Conservation (phyloP, 2,797 vertebrate genomes). For the Lates japonicus region DNA sequence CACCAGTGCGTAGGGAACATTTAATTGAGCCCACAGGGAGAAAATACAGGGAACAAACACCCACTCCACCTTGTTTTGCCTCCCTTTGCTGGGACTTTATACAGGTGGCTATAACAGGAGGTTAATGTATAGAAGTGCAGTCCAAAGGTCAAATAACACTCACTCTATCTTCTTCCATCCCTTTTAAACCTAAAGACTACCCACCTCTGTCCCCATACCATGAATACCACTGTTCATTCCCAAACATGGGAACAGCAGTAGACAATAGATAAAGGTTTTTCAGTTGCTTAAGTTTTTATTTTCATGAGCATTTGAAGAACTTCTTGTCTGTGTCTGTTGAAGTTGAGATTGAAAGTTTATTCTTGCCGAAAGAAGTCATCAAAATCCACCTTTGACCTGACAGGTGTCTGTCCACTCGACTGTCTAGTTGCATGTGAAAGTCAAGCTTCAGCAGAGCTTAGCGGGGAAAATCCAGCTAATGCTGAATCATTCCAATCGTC, state of each 20-base stretch:
- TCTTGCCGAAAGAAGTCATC: neutral
- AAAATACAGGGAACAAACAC: constrained; percentile 62
- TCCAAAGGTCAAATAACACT: constrained; percentile 18
- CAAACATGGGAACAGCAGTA: neutral
- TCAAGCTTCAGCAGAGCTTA: constrained; percentile 53
- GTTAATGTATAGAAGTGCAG: constrained; percentile 23
- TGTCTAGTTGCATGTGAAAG: constrained; percentile 28
- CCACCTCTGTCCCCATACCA: neutral
- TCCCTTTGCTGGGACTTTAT: constrained; percentile 31
- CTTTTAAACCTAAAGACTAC: neutral
- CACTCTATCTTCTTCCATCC: neutral
- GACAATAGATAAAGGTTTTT: neutral
- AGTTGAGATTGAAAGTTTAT: neutral
- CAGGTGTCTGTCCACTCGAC: neutral
- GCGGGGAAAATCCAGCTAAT: constrained; percentile 55
- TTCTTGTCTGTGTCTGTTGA: neutral
- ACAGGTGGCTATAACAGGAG: neutral
- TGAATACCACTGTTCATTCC: neutral
- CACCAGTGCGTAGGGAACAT: constrained; percentile 36
- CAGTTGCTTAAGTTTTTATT: neutral
- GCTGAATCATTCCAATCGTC: constrained; percentile 62
- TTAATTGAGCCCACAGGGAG: constrained; percentile 81
- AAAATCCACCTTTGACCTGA: neutral
- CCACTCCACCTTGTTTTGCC: constrained; percentile 56
- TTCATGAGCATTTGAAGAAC: neutral